Evolutionary conservation across 1,140 invertebrate species (phyloP).

Genomic region (Pseudachorutes palmiensis): DNA sequence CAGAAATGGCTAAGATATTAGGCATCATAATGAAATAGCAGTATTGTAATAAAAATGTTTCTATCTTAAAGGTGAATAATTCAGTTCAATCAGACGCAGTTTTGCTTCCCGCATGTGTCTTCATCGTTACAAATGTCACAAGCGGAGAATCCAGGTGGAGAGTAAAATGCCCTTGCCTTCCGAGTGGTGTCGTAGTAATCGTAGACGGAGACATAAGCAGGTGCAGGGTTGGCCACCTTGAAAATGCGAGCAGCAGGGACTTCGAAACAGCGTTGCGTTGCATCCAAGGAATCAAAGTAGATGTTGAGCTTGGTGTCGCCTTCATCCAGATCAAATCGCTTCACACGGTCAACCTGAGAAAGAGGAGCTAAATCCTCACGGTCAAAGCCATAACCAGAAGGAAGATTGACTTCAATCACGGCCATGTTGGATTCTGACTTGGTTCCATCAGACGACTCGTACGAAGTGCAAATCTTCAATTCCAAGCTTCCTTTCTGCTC

Average conservation of each 20-base stretch:
- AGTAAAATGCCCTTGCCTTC: conserved; percentile 55
- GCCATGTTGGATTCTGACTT: conserved; percentile 68
- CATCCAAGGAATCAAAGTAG: conserved; percentile 64
- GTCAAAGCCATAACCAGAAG: conserved; percentile 74
- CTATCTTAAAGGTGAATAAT: too few relatives aligned
- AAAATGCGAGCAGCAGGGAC: conserved; percentile 70
- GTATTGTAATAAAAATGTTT: too few relatives aligned
- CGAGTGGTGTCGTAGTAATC: conserved; percentile 86
- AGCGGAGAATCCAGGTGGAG: conserved; percentile 54
- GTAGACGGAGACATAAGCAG: conserved; percentile 71
- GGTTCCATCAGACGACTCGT: neutral
- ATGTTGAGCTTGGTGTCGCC: conserved; percentile 65
- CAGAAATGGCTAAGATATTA: too few relatives aligned
- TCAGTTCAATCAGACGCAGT: neutral
- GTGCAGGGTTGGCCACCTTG: conserved; percentile 73
- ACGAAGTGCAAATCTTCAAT: neutral
- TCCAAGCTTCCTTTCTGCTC: neutral
- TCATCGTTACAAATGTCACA: conserved; percentile 52
- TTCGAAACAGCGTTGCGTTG: neutral
- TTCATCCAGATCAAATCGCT: conserved; percentile 67
- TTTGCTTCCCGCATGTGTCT: neutral
- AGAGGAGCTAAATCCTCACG: conserved; percentile 63
- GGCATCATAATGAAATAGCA: too few relatives aligned
- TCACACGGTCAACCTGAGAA: conserved; percentile 57
- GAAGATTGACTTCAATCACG: conserved; percentile 73